Evolutionary conservation across 2,797 vertebrate species (phyloP).

Genomic region (Salmo trutta): DNA sequence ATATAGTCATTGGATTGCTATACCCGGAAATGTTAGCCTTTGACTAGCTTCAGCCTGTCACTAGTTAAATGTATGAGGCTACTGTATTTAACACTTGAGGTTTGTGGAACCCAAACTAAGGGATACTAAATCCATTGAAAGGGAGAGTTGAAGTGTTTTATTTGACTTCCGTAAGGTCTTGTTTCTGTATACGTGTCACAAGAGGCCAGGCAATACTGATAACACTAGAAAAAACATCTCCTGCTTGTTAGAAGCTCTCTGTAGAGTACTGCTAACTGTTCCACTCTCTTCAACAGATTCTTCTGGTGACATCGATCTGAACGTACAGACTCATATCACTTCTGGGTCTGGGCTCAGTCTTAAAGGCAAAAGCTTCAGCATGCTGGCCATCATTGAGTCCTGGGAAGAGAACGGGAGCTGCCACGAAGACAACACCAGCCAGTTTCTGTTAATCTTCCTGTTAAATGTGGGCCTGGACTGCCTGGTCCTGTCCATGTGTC

Average conservation of each 20-base stretch:
- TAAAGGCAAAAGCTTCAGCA: slow-evolving; percentile 22
- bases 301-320: not conserved
- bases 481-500: slow-evolving; percentile 36
- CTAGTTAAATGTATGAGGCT: too few species aligned
- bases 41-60: too few species aligned
- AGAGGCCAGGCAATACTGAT: not conserved
- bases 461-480: slow-evolving; percentile 65
- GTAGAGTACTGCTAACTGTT: not conserved
- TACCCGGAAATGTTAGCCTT: too few species aligned
- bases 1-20: too few species aligned
- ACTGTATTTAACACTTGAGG: not conserved
- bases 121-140: too few species aligned
- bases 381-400: slow-evolving; percentile 64
- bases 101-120: not conserved
- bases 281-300: slow-evolving; percentile 8
- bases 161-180: too few species aligned
- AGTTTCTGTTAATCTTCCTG: slow-evolving; percentile 60
- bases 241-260: not conserved
- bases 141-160: too few species aligned
- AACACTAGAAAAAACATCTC: not conserved
- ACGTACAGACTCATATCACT: not conserved
- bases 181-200: not conserved
- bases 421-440: slow-evolving; percentile 35
- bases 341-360: not conserved
- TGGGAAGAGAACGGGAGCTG: not conserved